These are phyloP conservation scores for Oxyscelio sp. DNA, from an alignment of 2,888 invertebrate genomes.

Conservation along the genomic window DNA sequence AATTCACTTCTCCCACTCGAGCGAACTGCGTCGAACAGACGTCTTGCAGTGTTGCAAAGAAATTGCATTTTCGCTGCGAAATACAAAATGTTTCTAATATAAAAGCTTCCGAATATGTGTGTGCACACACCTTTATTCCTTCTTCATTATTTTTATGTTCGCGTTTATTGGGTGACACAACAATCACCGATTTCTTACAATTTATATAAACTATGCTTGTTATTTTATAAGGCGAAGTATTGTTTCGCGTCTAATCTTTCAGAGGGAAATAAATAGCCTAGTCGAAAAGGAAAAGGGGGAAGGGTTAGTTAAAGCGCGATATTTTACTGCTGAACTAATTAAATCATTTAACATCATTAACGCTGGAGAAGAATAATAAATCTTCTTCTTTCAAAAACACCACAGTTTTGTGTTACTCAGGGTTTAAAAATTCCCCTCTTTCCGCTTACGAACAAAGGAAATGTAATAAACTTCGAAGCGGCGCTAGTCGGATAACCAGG, in stretches of 20 bases:
- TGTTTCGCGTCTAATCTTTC: too few species aligned
- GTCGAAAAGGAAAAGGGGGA: too few species aligned
- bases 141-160: conserved; percentile 22
- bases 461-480: conserved; percentile 22
- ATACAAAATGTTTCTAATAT: conserved; percentile 28
- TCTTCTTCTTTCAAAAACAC: conserved; percentile 17
- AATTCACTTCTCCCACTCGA: conserved; percentile 48
- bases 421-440: conserved; percentile 18
- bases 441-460: conserved; percentile 38
- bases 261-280: too few species aligned
- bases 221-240: not conserved
- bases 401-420: not conserved
- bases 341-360: too few species aligned
- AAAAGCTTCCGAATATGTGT: not conserved
- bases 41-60: conserved; percentile 20
- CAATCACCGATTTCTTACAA: not conserved
- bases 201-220: too few species aligned
- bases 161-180: not conserved
- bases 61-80: conserved; percentile 40
- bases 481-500: conserved; percentile 4
- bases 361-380: too few species aligned
- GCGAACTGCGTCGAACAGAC: conserved; percentile 27
- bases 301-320: too few species aligned
- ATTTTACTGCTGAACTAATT: too few species aligned
- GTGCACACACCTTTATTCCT: not conserved